A percentile compares a stretch with the other conserved stretches of the same genome.
phyloP scores from a whole-genome alignment of 2,113 vertebrate genomes.

The Chionodraco myersi region DNA sequence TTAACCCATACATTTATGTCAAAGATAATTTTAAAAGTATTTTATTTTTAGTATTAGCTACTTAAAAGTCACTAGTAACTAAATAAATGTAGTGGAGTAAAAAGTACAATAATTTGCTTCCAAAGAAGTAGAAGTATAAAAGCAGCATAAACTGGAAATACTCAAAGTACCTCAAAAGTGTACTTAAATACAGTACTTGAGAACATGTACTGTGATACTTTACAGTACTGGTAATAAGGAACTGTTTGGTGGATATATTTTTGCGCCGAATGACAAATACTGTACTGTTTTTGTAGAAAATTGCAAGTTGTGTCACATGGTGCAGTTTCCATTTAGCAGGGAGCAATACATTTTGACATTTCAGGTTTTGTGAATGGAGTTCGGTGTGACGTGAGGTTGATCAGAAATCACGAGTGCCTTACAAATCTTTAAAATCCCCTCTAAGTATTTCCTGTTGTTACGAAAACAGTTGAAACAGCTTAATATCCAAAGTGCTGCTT shows the following conservation, averaged over 20 bases:
- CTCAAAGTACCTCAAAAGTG: no score
- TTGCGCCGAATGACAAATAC: rapidly evolving
- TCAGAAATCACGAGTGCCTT: constrained; percentile 32
- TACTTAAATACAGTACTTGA: no score
- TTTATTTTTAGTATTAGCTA: no score
- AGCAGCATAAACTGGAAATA: no score
- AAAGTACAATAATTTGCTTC: no score
- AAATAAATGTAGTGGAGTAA: no score
- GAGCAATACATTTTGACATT: neutral
- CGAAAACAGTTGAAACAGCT: neutral
- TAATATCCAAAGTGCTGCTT: neutral
- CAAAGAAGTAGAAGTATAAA: no score
- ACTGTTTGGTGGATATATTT: rapidly evolving
- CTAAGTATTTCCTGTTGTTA: neutral
- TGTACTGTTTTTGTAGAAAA: rapidly evolving
- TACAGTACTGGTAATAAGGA: no score
- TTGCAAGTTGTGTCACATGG: rapidly evolving
- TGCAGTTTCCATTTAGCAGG: rapidly evolving
- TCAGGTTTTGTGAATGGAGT: neutral
- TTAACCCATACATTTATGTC: no score
- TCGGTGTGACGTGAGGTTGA: constrained; percentile 22
- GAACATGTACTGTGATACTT: no score
- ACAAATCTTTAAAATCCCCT: constrained; percentile 13
- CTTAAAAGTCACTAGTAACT: no score
- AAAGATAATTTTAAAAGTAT: no score